phyloP scores from a whole-genome alignment of 2,888 invertebrate genomes.

The Oegoconia quadripuncta region DNA sequence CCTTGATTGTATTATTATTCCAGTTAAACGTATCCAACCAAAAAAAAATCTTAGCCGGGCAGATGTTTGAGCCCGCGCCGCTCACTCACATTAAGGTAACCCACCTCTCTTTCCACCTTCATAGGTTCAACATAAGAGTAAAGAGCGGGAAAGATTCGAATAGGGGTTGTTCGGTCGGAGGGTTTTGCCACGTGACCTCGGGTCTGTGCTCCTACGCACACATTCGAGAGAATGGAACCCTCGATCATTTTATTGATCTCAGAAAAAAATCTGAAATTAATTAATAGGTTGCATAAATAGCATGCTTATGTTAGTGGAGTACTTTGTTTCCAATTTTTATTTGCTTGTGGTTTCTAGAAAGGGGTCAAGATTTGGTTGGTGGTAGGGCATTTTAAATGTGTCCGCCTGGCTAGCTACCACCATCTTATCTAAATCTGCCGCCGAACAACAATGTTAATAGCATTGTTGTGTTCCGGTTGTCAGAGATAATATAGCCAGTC shows the following conservation, averaged over 20 bases:
- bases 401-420: no score
- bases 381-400: no score
- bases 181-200: constrained; percentile 64
- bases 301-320: no score
- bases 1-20: constrained; percentile 42
- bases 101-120: constrained; percentile 25
- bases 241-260: constrained; percentile 66
- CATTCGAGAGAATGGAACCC: constrained; percentile 34
- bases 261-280: constrained; percentile 45
- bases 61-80: constrained; percentile 69
- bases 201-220: constrained; percentile 48
- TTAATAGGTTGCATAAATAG: no score
- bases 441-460: no score
- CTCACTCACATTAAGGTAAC: constrained; percentile 37
- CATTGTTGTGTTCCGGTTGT: no score
- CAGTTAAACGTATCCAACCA: constrained; percentile 45
- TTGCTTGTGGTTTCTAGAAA: no score
- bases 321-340: no score
- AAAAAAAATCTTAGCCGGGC: constrained; percentile 62
- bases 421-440: no score
- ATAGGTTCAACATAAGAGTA: constrained; percentile 13
- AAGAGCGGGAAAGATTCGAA: constrained; percentile 41
- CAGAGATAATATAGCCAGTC: no score
- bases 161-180: constrained; percentile 62
- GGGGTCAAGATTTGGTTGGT: no score